Evolutionary conservation across 2,888 invertebrate species (phyloP), one percentile per base, ranked within the genome.

Genomic region (Leptinotarsa haldemani): DNA sequence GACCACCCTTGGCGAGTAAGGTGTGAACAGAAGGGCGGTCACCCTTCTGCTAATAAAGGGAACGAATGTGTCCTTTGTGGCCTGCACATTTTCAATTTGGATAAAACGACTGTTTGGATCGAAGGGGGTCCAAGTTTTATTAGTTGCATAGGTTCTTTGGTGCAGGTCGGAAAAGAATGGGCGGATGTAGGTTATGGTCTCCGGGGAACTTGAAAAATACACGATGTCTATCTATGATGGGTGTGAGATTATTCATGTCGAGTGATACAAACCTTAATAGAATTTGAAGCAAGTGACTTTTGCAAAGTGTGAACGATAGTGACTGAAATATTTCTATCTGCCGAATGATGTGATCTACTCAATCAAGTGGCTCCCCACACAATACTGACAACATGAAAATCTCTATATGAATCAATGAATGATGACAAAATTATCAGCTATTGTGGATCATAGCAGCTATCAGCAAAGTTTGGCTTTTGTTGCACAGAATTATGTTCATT

Each of bases 61-160:
- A 68, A 68, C 68, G 68, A 68, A 77, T 74, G 72, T 72, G 70
- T 67, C 74, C 75, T 70, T 66, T 65, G 77, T 71, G 75, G 72
- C 75, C 75, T 40, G 70, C 70, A 74, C 70, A 71, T 70, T 77
- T 75, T 77, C 77, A 77, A 77, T 77, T 74, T 74, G 56, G 68
- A 68, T 56, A 47, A 20, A 68, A 47, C 56, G 67, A 67, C 67
- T 40, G 67, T 46, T 25, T 5, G 50, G 67, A 67, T 53, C 56
- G 48, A 56, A 68, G 20, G 53, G 67, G 47, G 68, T 56, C 16
- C 22, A 3, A 22, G 52, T 68, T 68, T 68, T 56, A 68, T 68
- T 56, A 68, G 68, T 56, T 18, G 68, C 47, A 58, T 68, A 68
- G 67, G 53, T 50, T 56, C 50, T 40, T 15, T 13, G 30, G 12